A percentile compares a stretch with the other conserved stretches of the same genome.
These are phyloP conservation scores for Numida meleagris DNA, from an alignment of 2,113 vertebrate genomes.

Conservation along the genomic window DNA sequence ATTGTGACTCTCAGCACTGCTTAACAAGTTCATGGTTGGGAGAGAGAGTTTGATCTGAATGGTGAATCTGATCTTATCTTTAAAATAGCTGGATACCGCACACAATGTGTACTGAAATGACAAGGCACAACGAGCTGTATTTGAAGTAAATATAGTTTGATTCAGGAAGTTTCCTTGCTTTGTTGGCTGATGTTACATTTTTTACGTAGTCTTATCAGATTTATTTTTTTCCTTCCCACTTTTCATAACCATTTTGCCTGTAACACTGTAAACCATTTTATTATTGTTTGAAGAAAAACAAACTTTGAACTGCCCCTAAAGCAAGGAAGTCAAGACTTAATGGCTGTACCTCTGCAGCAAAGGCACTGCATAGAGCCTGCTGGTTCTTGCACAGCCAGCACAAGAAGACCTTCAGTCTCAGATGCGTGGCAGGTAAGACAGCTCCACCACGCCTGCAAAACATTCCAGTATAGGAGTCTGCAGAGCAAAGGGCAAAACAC, in stretches of 20 bases:
- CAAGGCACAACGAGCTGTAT: neutral
- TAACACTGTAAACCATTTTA: neutral
- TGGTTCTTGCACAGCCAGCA: neutral
- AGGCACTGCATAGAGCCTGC: neutral
- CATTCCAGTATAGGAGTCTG: neutral
- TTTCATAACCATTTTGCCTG: neutral
- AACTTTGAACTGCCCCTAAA: neutral
- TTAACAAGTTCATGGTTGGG: neutral
- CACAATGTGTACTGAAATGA: neutral
- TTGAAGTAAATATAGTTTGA: neutral
- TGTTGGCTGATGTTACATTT: neutral
- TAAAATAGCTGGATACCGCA: neutral
- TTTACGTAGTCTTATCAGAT: neutral
- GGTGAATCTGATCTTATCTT: neutral
- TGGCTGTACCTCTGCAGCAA: neutral
- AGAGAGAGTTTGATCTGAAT: neutral
- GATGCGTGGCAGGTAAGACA: neutral
- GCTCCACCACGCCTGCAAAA: neutral
- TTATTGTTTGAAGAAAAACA: neutral
- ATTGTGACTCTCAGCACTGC: neutral
- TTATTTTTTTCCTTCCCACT: neutral
- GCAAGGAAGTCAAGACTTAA: neutral
- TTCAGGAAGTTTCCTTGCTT: conserved; percentile 6
- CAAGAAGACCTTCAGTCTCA: neutral
- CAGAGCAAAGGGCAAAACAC: neutral